Base-by-base conservation (phyloP, 2,113 vertebrate species). In the Lepisosteus osseus region DNA sequence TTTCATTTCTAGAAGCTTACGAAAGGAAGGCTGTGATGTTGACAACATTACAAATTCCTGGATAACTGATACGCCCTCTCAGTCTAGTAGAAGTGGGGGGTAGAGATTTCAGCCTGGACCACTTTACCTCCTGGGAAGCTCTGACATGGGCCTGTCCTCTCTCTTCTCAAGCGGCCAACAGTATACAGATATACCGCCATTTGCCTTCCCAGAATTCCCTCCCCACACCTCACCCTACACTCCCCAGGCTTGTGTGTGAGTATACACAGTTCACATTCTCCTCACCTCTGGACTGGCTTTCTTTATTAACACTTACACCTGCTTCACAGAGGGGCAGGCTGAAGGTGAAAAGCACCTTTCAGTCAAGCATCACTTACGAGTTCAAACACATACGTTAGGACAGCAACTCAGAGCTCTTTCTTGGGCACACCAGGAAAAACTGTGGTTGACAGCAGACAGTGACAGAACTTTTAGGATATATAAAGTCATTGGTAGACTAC, bases 281-380 rank as follows among this genome's bases (percentile, higher is more conserved):
- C 9, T 47, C 42, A 72, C 67, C 59, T 57, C n/a, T 55, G 54
- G 71, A 42, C 59, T 67, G 43, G 63, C 71, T 72, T 57, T 13
- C 5, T 42, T 43, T 72, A 67, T 72, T 61, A 67, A 72, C 67
- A 72, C 41, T 29, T 54, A 14, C 71, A 72, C 51, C 71, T 67
- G 71, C 65, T 67, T 59, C 64, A 55, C 54, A 29, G 0, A 67
- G 71, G 41, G 41, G 3, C 54, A 9, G 13, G 47, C 47, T 51
- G 47, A 51, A 51, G 47, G 47, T 51, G 47, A 51, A 63, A 29
- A 63, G 61, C 61, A 8, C 64, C 64, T 41, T n/a, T 47, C 43
- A 66, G 8, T 66, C 64, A 15, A 13, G 64, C 6, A n/a, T 44
- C 11, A 6, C 14, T 66, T 44, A 42, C 55, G 59, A 59, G 54